Base-by-base conservation (phyloP, 2,797 vertebrate genomes). In the Epinephelus malabaricus region DNA sequence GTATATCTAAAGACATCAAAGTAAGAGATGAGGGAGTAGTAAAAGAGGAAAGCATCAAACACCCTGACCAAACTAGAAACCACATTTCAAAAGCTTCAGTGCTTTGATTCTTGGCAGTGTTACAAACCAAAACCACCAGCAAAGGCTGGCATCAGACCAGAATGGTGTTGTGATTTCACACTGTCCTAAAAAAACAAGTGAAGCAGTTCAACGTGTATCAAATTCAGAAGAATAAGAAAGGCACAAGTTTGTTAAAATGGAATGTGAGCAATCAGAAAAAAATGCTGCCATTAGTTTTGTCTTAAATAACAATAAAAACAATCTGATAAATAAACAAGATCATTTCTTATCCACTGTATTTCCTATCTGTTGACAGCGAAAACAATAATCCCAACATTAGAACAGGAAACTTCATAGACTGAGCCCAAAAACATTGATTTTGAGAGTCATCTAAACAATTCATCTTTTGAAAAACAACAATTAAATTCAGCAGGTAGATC, bases 201-300 rank as follows among this genome's bases (percentile, higher is more conserved):
- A 79, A 80, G 69, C 8, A 1, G n/a, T 43, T 59, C 2, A 46
- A 56, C 4, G 10, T 51, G 6, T 9, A 45, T 54, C 6, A 34
- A 14, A 18, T 51, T 59, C 63, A 43, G 70, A 53, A 34, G 5
- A 77, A 6, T 3, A 1, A 25, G 11, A 71, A 69, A 84, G 68
- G 66, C 50, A 83, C 66, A 68, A 17, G 5, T 58, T 60, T 23
- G 5, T 69, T 54, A 3, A 74, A 34, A 4, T 6, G 81, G 86
- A 91, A 92, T 90, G 87, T 83, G 49, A 76, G 62, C n/a, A 69
- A 54, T 73, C 27, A 65, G 30, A 77, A 72, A 30, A 17, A 68
- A 79, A 79, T 55, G 60, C 62, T 81, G 59, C n/a, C 50, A 63
- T 69, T 47, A 61, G 2, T 53, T 23, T 74, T 6, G 2, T 73